These are phyloP conservation scores for Lysandra coridon DNA, from an alignment of 2,888 invertebrate genomes.

Conservation along the genomic window DNA sequence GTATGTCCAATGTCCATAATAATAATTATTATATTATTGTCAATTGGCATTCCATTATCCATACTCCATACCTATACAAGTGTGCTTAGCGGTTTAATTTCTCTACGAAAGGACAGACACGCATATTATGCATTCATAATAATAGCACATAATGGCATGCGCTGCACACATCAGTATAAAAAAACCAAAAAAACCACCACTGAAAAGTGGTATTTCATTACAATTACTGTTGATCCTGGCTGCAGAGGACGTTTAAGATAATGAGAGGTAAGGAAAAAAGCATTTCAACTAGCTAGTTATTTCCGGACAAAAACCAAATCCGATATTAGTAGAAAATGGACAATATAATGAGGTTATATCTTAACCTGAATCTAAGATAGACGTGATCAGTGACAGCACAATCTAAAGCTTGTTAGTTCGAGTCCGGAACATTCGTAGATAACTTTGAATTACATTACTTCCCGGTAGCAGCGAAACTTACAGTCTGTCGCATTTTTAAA, in stretches of 20 bases:
- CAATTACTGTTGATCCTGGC: too few relatives aligned
- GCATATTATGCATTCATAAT: too few relatives aligned
- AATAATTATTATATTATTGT: too few relatives aligned
- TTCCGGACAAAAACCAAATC: constrained; percentile 1
- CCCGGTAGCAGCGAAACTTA: not conserved
- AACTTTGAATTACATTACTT: constrained; percentile 24
- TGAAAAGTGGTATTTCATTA: too few relatives aligned
- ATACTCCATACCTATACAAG: too few relatives aligned
- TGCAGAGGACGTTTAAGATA: not conserved
- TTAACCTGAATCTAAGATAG: constrained; percentile 26
- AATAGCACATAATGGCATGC: too few relatives aligned
- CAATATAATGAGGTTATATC: constrained; percentile 29
- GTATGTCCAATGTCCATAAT: too few relatives aligned
- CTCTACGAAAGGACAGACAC: too few relatives aligned
- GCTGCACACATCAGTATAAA: too few relatives aligned
- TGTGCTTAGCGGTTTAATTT: too few relatives aligned
- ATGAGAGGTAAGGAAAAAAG: not conserved
- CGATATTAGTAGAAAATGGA: constrained; percentile 25
- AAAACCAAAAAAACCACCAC: too few relatives aligned
- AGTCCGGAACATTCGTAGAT: constrained; percentile 22
- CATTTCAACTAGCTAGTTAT: constrained; percentile 1
- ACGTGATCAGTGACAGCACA: constrained; percentile 28
- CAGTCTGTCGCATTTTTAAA: not conserved
- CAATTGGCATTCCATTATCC: too few relatives aligned
- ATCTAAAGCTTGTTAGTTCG: constrained; percentile 26